Conservation (phyloP, 2,888 invertebrate genomes). For the Margaritifera margaritifera region DNA sequence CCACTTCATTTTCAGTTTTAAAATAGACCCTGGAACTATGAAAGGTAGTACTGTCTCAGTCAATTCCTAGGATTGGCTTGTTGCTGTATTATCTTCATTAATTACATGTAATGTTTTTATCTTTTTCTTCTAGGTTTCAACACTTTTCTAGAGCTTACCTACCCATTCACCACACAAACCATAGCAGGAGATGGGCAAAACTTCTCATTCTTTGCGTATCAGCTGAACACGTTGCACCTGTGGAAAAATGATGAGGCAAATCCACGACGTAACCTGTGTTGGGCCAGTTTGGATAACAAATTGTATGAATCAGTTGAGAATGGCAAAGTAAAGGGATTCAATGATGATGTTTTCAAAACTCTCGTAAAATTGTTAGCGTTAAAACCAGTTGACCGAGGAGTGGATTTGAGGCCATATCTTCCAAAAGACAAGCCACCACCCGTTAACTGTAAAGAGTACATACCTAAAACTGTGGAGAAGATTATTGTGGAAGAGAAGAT, state of each 20-base stretch:
- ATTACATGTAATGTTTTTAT: no score
- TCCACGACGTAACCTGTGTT: constrained; percentile 85
- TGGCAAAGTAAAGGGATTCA: constrained; percentile 78
- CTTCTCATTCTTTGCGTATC: constrained; percentile 89
- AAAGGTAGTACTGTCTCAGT: no score
- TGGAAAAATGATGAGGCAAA: constrained; percentile 77
- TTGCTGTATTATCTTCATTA: no score
- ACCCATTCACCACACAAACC: constrained; percentile 91
- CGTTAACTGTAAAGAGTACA: constrained; percentile 6
- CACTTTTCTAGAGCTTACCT: constrained; percentile 90
- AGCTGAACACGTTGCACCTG: constrained; percentile 87
- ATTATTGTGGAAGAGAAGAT: constrained; percentile 23
- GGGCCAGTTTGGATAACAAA: constrained; percentile 82
- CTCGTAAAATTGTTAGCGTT: constrained; percentile 82
- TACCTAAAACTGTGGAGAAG: constrained; percentile 13
- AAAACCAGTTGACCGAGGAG: constrained; percentile 70
- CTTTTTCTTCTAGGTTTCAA: constrained; percentile 81
- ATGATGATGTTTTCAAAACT: constrained; percentile 83
- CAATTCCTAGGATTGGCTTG: no score
- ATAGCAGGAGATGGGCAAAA: constrained; percentile 89
- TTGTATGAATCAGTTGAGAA: constrained; percentile 83
- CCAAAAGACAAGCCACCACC: constrained; percentile 57
- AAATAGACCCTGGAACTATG: no score
- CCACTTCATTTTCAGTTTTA: no score
- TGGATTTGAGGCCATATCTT: constrained; percentile 84